A percentile compares a stretch with the other conserved stretches of the same genome.
These are phyloP conservation scores for Drosophila engyochracea DNA, from an alignment of 2,888 invertebrate species.

Conservation along the genomic window DNA sequence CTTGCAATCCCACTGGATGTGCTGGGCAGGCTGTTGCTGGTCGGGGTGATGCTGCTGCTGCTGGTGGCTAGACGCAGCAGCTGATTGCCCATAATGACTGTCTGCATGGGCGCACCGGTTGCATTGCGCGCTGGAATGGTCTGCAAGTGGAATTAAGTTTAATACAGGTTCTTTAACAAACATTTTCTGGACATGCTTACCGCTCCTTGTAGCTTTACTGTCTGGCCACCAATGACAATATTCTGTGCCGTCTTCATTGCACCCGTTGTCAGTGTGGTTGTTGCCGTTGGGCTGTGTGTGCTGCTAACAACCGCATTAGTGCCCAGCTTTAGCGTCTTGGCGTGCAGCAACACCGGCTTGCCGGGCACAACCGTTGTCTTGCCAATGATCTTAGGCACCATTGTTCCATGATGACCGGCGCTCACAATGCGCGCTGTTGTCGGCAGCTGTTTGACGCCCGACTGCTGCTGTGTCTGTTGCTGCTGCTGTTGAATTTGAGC, in stretches of 20 bases:
- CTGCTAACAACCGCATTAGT: slow-evolving; percentile 85
- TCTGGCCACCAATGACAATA: slow-evolving; percentile 84
- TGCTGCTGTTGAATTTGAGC: slow-evolving; percentile 34
- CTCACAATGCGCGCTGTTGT: slow-evolving; percentile 70
- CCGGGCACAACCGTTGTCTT: slow-evolving; percentile 76
- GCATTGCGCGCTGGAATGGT: slow-evolving; percentile 57
- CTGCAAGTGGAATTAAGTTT: slow-evolving; percentile 22
- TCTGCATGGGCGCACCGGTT: slow-evolving; percentile 76
- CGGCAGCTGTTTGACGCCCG: slow-evolving; percentile 38
- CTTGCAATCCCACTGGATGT: slow-evolving; percentile 50
- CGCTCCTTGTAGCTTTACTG: slow-evolving; percentile 83
- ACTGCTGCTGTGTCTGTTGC: slow-evolving; percentile 64
- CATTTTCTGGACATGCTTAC: slow-evolving; percentile 59
- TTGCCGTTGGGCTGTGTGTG: slow-evolving; percentile 77
- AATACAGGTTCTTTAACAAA: background rate
- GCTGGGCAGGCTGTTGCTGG: slow-evolving; percentile 48
- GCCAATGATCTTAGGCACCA: slow-evolving; percentile 85
- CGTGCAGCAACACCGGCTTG: slow-evolving; percentile 65
- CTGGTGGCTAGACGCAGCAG: slow-evolving; percentile 79
- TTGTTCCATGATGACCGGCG: slow-evolving; percentile 71
- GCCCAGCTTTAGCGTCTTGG: slow-evolving; percentile 63
- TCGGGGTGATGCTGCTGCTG: slow-evolving; percentile 45
- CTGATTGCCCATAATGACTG: slow-evolving; percentile 85
- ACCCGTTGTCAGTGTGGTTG: slow-evolving; percentile 78
- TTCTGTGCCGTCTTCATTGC: slow-evolving; percentile 79